Percentiles rank a stretch among this genome's conserved stretches.
phyloP scores from a whole-genome alignment of 2,888 invertebrate species.

The Dryocosmus kuriphilus region DNA sequence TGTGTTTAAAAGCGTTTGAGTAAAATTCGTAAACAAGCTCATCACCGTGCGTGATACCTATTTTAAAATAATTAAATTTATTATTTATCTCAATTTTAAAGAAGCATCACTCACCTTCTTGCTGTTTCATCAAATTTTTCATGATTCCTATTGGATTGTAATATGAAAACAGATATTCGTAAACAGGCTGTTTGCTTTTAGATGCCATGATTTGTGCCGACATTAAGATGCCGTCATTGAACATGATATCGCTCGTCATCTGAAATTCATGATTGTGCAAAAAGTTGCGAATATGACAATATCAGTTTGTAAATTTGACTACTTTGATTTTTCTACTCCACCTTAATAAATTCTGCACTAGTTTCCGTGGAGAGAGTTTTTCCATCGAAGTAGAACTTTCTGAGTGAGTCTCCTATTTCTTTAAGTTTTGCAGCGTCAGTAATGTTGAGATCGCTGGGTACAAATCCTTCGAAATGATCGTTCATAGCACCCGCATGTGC shows the following conservation, averaged over 20 bases:
- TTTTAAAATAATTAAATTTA: slow-evolving; percentile 32
- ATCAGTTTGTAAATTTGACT: not conserved
- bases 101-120: slow-evolving; percentile 59
- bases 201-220: slow-evolving; percentile 60
- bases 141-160: slow-evolving; percentile 64
- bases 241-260: slow-evolving; percentile 65
- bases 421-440: slow-evolving; percentile 62
- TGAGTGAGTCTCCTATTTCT: slow-evolving; percentile 61
- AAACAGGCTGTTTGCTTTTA: slow-evolving; percentile 65
- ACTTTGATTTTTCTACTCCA: slow-evolving; percentile 28
- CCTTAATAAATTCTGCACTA: slow-evolving; percentile 55
- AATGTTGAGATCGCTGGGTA: slow-evolving; percentile 69
- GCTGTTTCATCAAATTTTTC: slow-evolving; percentile 62
- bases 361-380: slow-evolving; percentile 65
- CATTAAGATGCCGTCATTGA: slow-evolving; percentile 56
- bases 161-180: slow-evolving; percentile 67
- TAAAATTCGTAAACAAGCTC: slow-evolving; percentile 79
- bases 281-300: not conserved
- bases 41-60: slow-evolving; percentile 79
- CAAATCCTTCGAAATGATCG: slow-evolving; percentile 67
- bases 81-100: slow-evolving; percentile 43
- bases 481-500: slow-evolving; percentile 63
- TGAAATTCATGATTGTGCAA: slow-evolving; percentile 49
- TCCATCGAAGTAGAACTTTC: slow-evolving; percentile 68
- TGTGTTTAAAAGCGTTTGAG: slow-evolving; percentile 69